Evolutionary conservation across 2,797 vertebrate species (phyloP).

Genomic region (Mus spretus): DNA sequence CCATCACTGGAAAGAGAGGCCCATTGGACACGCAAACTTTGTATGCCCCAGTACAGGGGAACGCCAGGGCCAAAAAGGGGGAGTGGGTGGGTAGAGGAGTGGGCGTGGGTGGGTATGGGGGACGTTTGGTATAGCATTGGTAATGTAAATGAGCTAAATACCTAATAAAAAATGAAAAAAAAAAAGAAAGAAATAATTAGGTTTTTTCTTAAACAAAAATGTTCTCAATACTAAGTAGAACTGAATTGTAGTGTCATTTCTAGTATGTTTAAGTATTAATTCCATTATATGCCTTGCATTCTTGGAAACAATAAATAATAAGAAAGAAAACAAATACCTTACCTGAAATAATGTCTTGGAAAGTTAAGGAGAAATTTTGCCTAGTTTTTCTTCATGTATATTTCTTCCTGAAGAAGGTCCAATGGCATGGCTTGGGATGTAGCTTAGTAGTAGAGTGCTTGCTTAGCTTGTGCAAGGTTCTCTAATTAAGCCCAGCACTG

Average conservation of each 20-base stretch:
- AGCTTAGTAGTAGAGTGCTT: background rate
- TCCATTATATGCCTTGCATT: background rate
- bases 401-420: background rate
- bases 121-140: no score
- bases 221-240: background rate
- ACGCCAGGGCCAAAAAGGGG: no score
- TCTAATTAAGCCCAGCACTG: background rate
- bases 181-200: background rate
- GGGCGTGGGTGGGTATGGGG: no score
- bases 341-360: background rate
- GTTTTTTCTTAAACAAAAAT: conserved; percentile 29
- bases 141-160: no score
- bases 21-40: no score
- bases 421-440: background rate
- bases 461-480: background rate
- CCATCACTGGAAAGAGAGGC: no score
- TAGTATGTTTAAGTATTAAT: conserved; percentile 16
- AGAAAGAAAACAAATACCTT: background rate
- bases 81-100: no score
- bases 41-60: no score
- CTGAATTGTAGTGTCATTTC: background rate
- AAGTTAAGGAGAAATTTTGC: background rate
- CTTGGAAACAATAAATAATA: conserved; percentile 17
- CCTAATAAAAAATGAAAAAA: no score
- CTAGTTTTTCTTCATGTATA: background rate